A percentile compares a stretch with the other conserved stretches of the same genome.
phyloP scores from a whole-genome alignment of 2,113 vertebrate genomes.

The Pycnonotus jocosus region DNA sequence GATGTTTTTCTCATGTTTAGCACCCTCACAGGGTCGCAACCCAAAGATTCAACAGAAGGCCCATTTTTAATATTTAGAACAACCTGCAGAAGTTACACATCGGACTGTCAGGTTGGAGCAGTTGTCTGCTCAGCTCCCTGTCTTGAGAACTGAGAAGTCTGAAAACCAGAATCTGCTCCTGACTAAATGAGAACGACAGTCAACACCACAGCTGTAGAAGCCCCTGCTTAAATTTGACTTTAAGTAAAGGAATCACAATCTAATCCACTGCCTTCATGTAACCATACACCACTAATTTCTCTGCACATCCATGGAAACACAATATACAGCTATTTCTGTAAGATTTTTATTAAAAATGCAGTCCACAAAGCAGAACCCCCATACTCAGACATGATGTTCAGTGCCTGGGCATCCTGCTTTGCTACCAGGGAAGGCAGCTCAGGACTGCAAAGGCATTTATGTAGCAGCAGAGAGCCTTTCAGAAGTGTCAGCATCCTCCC shows the following conservation, averaged over 20 bases:
- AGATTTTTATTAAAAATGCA: neutral
- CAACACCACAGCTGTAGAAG: neutral
- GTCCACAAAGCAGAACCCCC: neutral
- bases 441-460: neutral
- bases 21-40: neutral
- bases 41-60: neutral
- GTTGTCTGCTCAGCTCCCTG: neutral
- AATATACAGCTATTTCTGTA: neutral
- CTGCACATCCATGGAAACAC: neutral
- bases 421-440: neutral
- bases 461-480: neutral
- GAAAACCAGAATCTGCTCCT: neutral
- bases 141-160: neutral
- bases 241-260: neutral
- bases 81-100: neutral
- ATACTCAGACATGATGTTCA: neutral
- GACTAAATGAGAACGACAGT: neutral
- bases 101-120: neutral
- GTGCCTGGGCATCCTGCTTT: neutral
- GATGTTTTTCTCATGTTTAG: neutral
- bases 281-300: neutral
- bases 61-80: neutral
- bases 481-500: neutral
- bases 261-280: neutral
- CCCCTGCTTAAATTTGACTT: neutral